These are phyloP conservation scores for Megaustenia siamemsis DNA, from an alignment of 2,888 invertebrate species.

Conservation along the genomic window DNA sequence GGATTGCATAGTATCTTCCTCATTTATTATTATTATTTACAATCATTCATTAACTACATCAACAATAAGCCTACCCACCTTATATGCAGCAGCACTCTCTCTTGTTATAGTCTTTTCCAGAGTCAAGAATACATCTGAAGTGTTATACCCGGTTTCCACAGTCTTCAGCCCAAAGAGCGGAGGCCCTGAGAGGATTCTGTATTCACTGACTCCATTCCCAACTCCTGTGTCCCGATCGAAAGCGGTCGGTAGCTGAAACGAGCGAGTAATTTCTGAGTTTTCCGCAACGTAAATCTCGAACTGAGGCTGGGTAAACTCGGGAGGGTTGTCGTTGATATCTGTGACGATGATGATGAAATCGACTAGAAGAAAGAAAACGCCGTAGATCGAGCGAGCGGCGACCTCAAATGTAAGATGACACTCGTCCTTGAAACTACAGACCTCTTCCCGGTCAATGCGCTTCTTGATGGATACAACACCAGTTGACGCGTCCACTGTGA, in stretches of 20 bases:
- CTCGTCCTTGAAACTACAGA: constrained; percentile 55
- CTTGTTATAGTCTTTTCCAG: constrained; percentile 12
- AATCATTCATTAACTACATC: too few species aligned
- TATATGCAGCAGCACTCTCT: constrained; percentile 20
- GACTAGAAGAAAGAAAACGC: constrained; percentile 53
- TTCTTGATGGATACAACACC: constrained; percentile 51
- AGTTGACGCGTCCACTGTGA: constrained; percentile 28
- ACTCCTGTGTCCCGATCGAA: constrained; percentile 56
- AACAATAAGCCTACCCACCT: neutral
- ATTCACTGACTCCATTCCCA: constrained; percentile 52
- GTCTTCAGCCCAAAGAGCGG: constrained; percentile 33
- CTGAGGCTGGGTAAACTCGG: constrained; percentile 54
- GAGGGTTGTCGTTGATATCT: constrained; percentile 59
- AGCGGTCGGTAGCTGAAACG: constrained; percentile 55
- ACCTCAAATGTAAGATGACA: constrained; percentile 53
- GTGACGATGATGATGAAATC: constrained; percentile 44
- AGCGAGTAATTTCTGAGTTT: constrained; percentile 41
- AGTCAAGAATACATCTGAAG: constrained; percentile 31
- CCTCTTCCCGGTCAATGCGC: constrained; percentile 53
- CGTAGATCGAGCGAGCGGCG: constrained; percentile 48
- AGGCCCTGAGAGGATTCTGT: constrained; percentile 22
- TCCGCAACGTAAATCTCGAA: constrained; percentile 53
- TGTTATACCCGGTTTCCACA: constrained; percentile 7
- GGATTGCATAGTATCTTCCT: too few species aligned
- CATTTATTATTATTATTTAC: too few species aligned